Conservation (phyloP, 2,113 vertebrate genomes). For the Zosterops hypoxanthus region DNA sequence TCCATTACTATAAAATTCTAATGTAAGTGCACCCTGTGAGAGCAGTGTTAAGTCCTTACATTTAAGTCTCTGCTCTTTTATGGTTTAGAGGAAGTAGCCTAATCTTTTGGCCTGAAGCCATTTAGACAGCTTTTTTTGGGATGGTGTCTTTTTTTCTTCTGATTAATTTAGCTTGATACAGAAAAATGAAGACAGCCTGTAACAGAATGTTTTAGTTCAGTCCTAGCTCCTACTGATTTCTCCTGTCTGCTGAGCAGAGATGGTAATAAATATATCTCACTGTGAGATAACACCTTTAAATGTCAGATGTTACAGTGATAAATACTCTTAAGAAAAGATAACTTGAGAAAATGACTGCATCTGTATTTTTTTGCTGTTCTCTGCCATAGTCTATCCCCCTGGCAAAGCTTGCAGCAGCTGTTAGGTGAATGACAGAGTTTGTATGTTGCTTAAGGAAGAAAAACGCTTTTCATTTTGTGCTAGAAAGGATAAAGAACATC, state of each 20-base stretch:
- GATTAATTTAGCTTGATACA: neutral
- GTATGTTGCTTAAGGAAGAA: neutral
- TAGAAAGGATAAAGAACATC: neutral
- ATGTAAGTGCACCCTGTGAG: neutral
- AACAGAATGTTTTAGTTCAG: neutral
- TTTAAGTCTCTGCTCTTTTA: neutral
- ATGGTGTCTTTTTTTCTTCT: too few species aligned
- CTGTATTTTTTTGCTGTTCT: neutral
- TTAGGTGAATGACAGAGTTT: neutral
- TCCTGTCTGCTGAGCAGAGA: neutral
- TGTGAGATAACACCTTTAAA: neutral
- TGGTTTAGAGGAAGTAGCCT: neutral
- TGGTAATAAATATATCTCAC: neutral
- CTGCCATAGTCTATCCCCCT: neutral
- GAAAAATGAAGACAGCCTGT: neutral
- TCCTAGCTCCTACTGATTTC: neutral
- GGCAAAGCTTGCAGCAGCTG: neutral
- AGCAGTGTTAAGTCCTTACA: neutral
- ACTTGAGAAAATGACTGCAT: neutral
- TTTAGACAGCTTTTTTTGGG: neutral
- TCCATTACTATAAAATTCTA: neutral
- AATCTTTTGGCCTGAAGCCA: neutral
- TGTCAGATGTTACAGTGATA: neutral
- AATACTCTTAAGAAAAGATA: neutral
- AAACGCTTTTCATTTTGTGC: neutral